phyloP scores from a whole-genome alignment of 2,113 vertebrate genomes.

The Amblyopsis rosae region DNA sequence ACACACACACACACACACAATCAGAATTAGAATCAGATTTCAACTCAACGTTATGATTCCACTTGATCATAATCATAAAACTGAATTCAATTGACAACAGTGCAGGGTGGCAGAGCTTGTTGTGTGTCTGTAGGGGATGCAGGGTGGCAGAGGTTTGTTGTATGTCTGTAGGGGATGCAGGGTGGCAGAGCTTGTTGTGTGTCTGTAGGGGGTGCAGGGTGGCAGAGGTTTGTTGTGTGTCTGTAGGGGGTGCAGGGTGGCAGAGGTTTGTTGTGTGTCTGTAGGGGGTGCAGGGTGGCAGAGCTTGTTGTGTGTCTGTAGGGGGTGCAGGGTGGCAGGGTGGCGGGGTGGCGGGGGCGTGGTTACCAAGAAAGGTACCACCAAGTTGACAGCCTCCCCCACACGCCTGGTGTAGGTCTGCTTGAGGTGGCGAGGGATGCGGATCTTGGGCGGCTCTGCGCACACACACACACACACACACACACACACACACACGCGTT shows the following conservation, averaged over 20 bases:
- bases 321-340: background rate
- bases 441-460: slow-evolving; percentile 93
- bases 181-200: no score
- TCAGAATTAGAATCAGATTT: no score
- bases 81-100: no score
- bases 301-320: background rate
- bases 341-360: background rate
- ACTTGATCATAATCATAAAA: no score
- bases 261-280: background rate
- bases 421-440: slow-evolving; percentile 93
- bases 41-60: no score
- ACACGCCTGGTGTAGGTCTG: slow-evolving; percentile 93
- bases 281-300: no score
- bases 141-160: no score
- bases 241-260: background rate
- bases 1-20: background rate
- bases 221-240: background rate
- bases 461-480: background rate
- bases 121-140: no score
- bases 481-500: background rate
- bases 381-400: slow-evolving; percentile 94
- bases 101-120: no score
- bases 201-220: no score
- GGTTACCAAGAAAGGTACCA: slow-evolving; percentile 92
- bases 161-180: no score